Percentiles rank a stretch among this genome's conserved stretches.
phyloP scores from a whole-genome alignment of 2,797 vertebrate genomes.

The Lagodon rhomboides region DNA sequence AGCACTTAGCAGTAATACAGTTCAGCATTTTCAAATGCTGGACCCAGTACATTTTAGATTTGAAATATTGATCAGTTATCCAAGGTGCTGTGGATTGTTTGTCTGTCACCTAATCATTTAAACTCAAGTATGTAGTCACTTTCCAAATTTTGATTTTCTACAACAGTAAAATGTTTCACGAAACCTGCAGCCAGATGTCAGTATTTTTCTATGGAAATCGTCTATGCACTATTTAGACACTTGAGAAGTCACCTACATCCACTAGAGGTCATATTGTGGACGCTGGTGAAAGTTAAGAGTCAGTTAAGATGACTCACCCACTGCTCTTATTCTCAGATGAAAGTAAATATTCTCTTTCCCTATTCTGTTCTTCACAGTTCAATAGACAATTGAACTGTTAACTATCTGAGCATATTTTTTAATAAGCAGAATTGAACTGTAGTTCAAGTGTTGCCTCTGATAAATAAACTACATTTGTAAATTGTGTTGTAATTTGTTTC shows the following conservation, averaged over 20 bases:
- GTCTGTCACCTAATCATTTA: not conserved
- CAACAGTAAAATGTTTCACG: not conserved
- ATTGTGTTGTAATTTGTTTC: no score
- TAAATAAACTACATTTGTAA: no score
- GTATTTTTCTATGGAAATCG: not conserved
- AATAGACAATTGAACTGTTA: no score
- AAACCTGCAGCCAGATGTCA: slow-evolving; percentile 21
- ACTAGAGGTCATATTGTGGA: not conserved
- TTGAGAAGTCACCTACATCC: not conserved
- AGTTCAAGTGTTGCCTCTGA: not conserved
- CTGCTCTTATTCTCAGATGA: not conserved
- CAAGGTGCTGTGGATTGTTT: not conserved
- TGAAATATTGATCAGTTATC: not conserved
- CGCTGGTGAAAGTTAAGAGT: not conserved
- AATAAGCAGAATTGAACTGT: not conserved
- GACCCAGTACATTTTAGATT: not conserved
- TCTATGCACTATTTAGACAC: not conserved
- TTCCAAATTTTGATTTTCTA: not conserved
- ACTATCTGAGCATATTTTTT: not conserved
- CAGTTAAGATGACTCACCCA: not conserved
- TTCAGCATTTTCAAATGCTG: not conserved
- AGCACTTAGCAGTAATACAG: no score
- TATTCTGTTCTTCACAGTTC: not conserved
- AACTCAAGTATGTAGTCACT: not conserved
- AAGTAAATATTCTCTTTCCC: not conserved